Evolutionary conservation across 2,797 vertebrate genomes (phyloP).

Genomic region (Lateolabrax maculatus): DNA sequence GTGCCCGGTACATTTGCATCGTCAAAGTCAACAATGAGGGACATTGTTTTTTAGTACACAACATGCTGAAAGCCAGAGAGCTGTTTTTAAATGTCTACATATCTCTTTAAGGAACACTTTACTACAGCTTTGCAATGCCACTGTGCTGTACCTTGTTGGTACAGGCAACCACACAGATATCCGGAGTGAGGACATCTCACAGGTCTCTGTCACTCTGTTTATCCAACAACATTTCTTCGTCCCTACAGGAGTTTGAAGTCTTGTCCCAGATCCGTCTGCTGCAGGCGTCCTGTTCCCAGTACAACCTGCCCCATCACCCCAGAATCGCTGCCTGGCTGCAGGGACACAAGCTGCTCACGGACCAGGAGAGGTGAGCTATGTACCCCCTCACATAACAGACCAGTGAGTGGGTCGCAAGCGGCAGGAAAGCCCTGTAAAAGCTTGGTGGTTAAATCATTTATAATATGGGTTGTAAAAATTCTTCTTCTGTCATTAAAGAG

Average conservation of each 20-base stretch:
- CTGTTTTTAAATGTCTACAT: constrained; percentile 6
- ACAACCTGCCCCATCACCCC: constrained; percentile 78
- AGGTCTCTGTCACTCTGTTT: background rate
- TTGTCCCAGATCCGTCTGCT: constrained; percentile 87
- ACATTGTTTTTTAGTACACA: background rate
- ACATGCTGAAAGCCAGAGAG: background rate
- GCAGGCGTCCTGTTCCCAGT: constrained; percentile 85
- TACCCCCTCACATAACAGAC: background rate
- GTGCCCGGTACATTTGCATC: constrained; percentile 7
- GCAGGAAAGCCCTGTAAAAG: constrained; percentile 1
- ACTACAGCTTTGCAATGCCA: background rate
- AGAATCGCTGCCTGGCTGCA: constrained; percentile 83
- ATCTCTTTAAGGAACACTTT: background rate
- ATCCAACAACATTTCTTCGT: constrained; percentile 5
- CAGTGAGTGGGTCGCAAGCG: background rate
- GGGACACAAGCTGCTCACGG: constrained; percentile 82
- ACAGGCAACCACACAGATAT: background rate
- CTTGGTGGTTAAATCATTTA: constrained; percentile 18
- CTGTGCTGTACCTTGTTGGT: background rate
- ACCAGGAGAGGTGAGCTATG: constrained; percentile 88
- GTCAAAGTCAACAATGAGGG: constrained; percentile 15
- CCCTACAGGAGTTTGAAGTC: constrained; percentile 88
- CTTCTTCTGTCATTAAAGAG: background rate
- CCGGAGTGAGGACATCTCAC: background rate
- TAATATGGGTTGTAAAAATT: constrained; percentile 1